These are phyloP conservation scores for Nylanderia fulva DNA, from an alignment of 1,140 invertebrate genomes.

Conservation along the genomic window DNA sequence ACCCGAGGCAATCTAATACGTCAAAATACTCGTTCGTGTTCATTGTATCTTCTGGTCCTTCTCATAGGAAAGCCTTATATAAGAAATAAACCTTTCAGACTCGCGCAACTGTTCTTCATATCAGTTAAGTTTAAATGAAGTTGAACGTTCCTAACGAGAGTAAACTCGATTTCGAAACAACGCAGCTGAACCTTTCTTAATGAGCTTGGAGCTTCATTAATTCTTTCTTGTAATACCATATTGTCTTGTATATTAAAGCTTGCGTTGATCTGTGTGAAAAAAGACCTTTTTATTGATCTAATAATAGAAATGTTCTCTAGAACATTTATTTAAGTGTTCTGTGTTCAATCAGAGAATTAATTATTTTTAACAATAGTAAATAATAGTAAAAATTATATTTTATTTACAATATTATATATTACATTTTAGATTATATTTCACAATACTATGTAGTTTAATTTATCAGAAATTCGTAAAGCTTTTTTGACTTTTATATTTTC, in stretches of 20 bases:
- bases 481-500: background rate
- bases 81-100: conserved; percentile 24
- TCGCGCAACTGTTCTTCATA: conserved; percentile 11
- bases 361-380: too few species aligned
- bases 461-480: too few species aligned
- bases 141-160: conserved; percentile 29
- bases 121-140: conserved; percentile 13
- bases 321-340: too few species aligned
- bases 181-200: background rate
- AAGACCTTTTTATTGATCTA: too few species aligned
- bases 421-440: too few species aligned
- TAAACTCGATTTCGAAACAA: conserved; percentile 26
- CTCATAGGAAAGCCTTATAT: conserved; percentile 21
- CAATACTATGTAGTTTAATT: too few species aligned
- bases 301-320: too few species aligned
- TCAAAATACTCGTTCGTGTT: conserved; percentile 58
- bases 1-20: conserved; percentile 54
- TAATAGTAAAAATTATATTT: too few species aligned
- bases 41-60: conserved; percentile 32
- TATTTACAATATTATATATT: too few species aligned
- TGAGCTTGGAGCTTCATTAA: conserved; percentile 21
- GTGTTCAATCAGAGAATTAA: too few species aligned
- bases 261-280: too few species aligned
- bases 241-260: background rate
- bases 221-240: background rate